Percentiles rank a stretch among this genome's conserved stretches.
Evolutionary conservation across 2,113 vertebrate genomes (phyloP).

Genomic region (Petroica traversi): DNA sequence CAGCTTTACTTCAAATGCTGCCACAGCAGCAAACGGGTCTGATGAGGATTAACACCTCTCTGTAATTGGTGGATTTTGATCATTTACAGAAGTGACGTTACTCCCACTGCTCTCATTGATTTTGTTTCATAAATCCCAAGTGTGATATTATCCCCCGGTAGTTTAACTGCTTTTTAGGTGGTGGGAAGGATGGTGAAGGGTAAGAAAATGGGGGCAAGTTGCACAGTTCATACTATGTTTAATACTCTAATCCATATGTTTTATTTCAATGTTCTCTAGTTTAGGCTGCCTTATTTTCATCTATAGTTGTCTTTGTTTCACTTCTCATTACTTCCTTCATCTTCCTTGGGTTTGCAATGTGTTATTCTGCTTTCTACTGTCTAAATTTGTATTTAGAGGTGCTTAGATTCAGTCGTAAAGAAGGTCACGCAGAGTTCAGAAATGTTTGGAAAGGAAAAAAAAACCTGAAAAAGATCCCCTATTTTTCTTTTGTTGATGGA

Average conservation of each 20-base stretch:
- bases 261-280: constrained; percentile 46
- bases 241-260: background rate
- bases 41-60: constrained; percentile 64
- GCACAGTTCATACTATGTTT: background rate
- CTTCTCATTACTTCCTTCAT: constrained; percentile 7
- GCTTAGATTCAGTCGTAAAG: constrained; percentile 63
- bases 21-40: constrained; percentile 35
- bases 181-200: background rate
- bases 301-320: constrained; percentile 25
- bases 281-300: constrained; percentile 50
- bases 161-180: constrained; percentile 49
- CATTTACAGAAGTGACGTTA: constrained; percentile 57
- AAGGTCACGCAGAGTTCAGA: constrained; percentile 79
- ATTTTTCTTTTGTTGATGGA: background rate
- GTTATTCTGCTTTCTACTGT: constrained; percentile 10
- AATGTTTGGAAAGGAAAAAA: constrained; percentile 71
- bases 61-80: constrained; percentile 60
- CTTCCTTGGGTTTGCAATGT: constrained; percentile 29
- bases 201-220: background rate
- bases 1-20: constrained; percentile 41
- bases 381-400: constrained; percentile 56
- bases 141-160: constrained; percentile 37
- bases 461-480: constrained; percentile 9
- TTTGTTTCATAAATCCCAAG: constrained; percentile 63
- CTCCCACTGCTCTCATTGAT: constrained; percentile 52